Conservation (phyloP, 2,888 invertebrate species). For the Ctena decussata region DNA sequence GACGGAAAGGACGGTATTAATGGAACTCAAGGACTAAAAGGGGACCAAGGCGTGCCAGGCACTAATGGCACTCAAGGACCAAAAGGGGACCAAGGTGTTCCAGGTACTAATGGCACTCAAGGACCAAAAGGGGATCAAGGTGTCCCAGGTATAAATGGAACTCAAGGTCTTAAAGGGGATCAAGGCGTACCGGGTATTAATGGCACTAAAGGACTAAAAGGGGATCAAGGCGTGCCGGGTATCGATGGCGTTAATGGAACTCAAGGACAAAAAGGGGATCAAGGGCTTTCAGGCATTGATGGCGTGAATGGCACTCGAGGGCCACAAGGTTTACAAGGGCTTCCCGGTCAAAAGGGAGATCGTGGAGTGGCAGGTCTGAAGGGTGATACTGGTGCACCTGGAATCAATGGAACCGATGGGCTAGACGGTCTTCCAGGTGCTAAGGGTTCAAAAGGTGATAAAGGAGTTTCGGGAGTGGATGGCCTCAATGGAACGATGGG, state of each 20-base stretch:
- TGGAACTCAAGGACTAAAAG: constrained; percentile 11
- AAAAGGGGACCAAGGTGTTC: neutral
- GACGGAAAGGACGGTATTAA: neutral
- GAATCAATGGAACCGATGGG: constrained; percentile 23
- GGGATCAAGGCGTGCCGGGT: neutral
- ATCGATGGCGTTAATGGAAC: neutral
- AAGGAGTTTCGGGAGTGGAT: constrained; percentile 37
- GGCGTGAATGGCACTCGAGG: neutral
- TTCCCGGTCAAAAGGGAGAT: neutral
- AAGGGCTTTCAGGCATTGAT: neutral
- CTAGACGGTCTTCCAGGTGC: constrained; percentile 66
- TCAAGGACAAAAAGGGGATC: neutral
- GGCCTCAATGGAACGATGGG: constrained; percentile 2
- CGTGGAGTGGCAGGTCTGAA: neutral
- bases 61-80: neutral
- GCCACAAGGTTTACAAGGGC: neutral
- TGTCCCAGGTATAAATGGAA: neutral
- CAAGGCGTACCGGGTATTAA: neutral
- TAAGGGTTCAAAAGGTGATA: constrained; percentile 39
- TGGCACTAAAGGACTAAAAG: neutral
- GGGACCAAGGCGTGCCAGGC: constrained; percentile 18
- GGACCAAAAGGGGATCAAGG: neutral
- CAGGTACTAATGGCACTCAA: neutral
- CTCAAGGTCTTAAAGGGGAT: neutral
- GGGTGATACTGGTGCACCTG: constrained; percentile 8